phyloP scores from a whole-genome alignment of 2,113 vertebrate genomes.

The Morone chrysops region DNA sequence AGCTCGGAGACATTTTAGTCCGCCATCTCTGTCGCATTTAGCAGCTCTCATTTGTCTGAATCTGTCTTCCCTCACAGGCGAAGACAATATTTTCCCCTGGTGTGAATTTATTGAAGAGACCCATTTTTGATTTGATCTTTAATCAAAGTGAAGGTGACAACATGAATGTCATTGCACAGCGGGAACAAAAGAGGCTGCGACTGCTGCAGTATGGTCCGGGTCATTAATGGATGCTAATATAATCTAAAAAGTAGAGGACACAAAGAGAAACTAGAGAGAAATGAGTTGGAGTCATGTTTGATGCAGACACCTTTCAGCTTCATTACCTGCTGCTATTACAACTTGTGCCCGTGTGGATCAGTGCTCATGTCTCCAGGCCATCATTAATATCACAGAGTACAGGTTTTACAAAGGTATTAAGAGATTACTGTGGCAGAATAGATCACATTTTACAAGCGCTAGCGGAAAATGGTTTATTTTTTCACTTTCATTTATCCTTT shows the following conservation, averaged over 20 bases:
- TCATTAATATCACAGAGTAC: slow-evolving; percentile 66
- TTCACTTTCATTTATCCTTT: slow-evolving; percentile 42
- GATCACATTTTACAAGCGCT: slow-evolving; percentile 58
- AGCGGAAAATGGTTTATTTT: slow-evolving; percentile 34
- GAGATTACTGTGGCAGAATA: slow-evolving; percentile 66
- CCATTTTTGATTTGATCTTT: slow-evolving; percentile 57
- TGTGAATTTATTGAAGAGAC: slow-evolving; percentile 45
- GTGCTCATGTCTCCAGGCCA: slow-evolving; percentile 54
- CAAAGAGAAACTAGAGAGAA: slow-evolving; percentile 48
- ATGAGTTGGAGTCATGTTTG: slow-evolving; percentile 53
- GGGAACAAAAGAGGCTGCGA: slow-evolving; percentile 51
- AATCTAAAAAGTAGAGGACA: slow-evolving; percentile 43
- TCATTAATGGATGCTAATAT: slow-evolving; percentile 72
- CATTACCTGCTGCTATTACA: slow-evolving; percentile 64
- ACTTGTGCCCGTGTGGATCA: slow-evolving; percentile 50
- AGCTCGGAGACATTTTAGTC: slow-evolving; percentile 15
- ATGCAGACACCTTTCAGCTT: slow-evolving; percentile 65
- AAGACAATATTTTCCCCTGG: slow-evolving; percentile 37
- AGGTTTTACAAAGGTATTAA: slow-evolving; percentile 73
- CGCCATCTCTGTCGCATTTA: neutral
- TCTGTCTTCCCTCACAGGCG: slow-evolving; percentile 12
- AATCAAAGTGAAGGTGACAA: slow-evolving; percentile 70
- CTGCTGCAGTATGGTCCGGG: slow-evolving; percentile 46
- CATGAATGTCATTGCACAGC: slow-evolving; percentile 66
- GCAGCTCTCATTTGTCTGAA: slow-evolving; percentile 48